These are phyloP conservation scores for Drosophila recens DNA, from an alignment of 2,888 invertebrate species.

Conservation along the genomic window DNA sequence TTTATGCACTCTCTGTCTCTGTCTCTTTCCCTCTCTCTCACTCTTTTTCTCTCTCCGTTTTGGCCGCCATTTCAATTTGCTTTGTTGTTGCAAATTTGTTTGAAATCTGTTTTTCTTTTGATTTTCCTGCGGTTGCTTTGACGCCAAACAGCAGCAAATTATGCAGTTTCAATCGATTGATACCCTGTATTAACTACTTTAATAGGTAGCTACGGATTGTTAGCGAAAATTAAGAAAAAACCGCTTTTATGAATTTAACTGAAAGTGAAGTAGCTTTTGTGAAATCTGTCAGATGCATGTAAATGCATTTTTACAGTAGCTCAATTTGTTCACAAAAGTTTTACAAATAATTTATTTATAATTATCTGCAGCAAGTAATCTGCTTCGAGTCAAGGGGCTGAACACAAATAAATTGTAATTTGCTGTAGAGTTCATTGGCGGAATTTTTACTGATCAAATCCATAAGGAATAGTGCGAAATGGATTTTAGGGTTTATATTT, in stretches of 20 bases:
- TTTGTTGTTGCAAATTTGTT: conserved; percentile 47
- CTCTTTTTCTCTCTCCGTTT: neutral
- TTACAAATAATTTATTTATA: no score
- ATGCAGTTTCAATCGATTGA: conserved; percentile 31
- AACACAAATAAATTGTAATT: no score
- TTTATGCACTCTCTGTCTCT: neutral
- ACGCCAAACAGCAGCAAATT: conserved; percentile 26
- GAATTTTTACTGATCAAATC: no score
- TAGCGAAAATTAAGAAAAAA: neutral
- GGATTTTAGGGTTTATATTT: no score
- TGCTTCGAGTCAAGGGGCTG: no score
- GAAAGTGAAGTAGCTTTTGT: neutral
- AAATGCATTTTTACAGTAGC: no score
- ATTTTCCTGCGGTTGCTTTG: conserved; percentile 41
- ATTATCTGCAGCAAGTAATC: no score
- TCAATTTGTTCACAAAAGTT: no score
- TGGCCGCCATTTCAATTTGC: conserved; percentile 1
- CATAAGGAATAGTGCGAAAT: no score
- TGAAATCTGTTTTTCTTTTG: conserved; percentile 41
- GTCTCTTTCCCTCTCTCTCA: neutral
- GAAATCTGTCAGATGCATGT: no score
- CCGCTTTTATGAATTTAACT: no score
- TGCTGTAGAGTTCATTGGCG: no score
- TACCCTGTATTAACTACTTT: conserved; percentile 12
- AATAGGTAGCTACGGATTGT: neutral